Conservation (phyloP, 2,113 vertebrate species). For the Labrus mixtus region DNA sequence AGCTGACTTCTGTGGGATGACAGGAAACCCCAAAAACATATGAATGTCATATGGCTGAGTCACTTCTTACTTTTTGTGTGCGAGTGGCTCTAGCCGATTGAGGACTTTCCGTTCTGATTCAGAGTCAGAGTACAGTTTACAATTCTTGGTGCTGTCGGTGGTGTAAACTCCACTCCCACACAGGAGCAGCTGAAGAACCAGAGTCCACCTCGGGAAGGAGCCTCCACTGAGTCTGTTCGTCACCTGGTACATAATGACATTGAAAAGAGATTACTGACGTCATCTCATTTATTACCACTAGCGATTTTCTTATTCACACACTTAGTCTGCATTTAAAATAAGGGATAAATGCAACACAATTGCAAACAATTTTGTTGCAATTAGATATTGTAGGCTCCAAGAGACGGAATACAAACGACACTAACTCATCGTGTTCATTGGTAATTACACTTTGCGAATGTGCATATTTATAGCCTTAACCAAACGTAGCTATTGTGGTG, state of each 20-base stretch:
- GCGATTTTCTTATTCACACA: neutral
- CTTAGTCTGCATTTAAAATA: neutral
- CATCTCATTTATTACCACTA: no score
- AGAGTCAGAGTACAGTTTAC: conserved; percentile 57
- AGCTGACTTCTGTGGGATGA: neutral
- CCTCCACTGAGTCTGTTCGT: conserved; percentile 19
- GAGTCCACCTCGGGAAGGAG: conserved; percentile 54
- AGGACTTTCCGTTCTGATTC: conserved; percentile 52
- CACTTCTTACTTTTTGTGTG: conserved; percentile 71
- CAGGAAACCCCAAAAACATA: neutral
- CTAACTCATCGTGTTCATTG: neutral
- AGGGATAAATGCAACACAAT: neutral
- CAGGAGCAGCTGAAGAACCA: conserved; percentile 67
- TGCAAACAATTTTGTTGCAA: no score
- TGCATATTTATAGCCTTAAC: neutral
- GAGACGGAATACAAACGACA: rapidly evolving
- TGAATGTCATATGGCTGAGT: neutral
- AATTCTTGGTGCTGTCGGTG: conserved; percentile 53
- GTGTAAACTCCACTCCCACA: conserved; percentile 43
- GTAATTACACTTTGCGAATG: neutral
- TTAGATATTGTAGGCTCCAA: no score
- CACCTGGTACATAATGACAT: conserved; percentile 41
- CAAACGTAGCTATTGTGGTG: neutral
- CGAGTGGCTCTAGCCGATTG: conserved; percentile 71
- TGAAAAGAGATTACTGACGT: neutral